A percentile compares a stretch with the other conserved stretches of the same genome.
Conservation (phyloP, 2,888 invertebrate genomes). For the Ferrisia virgata region DNA sequence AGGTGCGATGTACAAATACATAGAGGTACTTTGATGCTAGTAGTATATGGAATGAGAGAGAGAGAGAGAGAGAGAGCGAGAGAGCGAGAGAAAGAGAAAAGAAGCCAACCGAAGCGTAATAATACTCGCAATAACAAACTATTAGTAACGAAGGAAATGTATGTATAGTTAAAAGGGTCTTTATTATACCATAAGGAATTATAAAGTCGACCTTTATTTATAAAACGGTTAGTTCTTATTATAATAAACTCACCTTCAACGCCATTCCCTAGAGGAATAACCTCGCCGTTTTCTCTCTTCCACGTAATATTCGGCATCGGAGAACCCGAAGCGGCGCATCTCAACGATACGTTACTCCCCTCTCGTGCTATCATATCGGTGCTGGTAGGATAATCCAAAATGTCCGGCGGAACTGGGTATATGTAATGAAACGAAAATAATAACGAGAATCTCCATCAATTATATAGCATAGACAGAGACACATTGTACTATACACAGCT, state of each 20-base stretch:
- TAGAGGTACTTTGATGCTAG: not conserved
- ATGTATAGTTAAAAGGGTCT: slow-evolving; percentile 31
- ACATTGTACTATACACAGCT: too few relatives aligned
- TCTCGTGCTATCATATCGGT: slow-evolving; percentile 84
- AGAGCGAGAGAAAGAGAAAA: not conserved
- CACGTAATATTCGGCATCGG: slow-evolving; percentile 83
- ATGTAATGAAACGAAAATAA: not conserved
- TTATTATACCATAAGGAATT: slow-evolving; percentile 34
- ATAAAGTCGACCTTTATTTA: slow-evolving; percentile 32
- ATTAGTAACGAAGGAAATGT: slow-evolving; percentile 28
- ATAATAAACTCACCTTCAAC: slow-evolving; percentile 33
- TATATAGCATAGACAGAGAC: not conserved
- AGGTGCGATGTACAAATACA: not conserved
- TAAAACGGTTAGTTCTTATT: slow-evolving; percentile 33
- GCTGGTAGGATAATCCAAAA: slow-evolving; percentile 80
- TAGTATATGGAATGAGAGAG: not conserved
- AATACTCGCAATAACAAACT: slow-evolving; percentile 27
- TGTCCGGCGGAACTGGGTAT: slow-evolving; percentile 76
- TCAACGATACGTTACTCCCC: slow-evolving; percentile 79
- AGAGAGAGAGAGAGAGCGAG: not conserved
- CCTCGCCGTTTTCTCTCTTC: slow-evolving; percentile 75
- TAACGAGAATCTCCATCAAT: not conserved
- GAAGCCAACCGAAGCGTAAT: slow-evolving; percentile 24
- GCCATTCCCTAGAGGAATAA: slow-evolving; percentile 51
- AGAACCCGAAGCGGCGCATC: slow-evolving; percentile 85